Percentiles rank a stretch among this genome's conserved stretches.
Conservation (phyloP, 2,888 invertebrate species). For the Agrochola lota region DNA sequence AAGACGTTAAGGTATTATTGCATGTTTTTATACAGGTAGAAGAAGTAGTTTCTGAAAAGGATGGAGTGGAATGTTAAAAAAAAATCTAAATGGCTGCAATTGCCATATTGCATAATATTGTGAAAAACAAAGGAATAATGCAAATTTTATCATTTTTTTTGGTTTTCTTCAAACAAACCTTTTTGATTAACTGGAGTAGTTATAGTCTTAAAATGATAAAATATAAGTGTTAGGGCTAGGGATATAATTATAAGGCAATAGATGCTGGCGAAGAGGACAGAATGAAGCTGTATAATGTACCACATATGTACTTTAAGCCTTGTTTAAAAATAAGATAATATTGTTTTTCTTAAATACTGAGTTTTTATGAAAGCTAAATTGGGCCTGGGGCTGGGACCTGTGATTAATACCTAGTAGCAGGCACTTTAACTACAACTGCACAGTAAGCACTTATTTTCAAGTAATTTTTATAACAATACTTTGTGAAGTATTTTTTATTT, state of each 20-base stretch:
- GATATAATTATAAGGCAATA: not conserved
- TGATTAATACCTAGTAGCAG: slow-evolving; percentile 8
- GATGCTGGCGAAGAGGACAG: not conserved
- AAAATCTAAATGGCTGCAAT: not conserved
- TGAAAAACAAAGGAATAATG: not conserved
- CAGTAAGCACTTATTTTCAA: not conserved
- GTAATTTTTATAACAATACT: not conserved
- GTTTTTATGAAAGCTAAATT: slow-evolving; percentile 10
- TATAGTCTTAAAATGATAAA: not conserved
- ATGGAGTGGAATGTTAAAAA: not conserved
- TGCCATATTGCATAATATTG: not conserved
- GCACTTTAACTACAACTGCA: slow-evolving; percentile 11
- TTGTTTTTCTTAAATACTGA: not conserved
- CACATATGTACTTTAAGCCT: not conserved
- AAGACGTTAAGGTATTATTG: slow-evolving; percentile 91
- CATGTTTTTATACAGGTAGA: slow-evolving; percentile 25
- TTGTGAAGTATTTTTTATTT: not conserved
- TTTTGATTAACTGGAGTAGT: not conserved
- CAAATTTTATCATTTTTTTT: not conserved
- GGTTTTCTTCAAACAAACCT: not conserved
- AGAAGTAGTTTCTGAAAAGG: slow-evolving; percentile 20
- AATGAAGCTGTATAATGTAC: not conserved
- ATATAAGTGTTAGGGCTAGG: not conserved
- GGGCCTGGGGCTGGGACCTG: no score
- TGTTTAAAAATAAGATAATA: not conserved